A percentile compares a stretch with the other conserved stretches of the same genome.
These are phyloP conservation scores for Carabus problematicus DNA, from an alignment of 2,888 invertebrate species.

Conservation along the genomic window DNA sequence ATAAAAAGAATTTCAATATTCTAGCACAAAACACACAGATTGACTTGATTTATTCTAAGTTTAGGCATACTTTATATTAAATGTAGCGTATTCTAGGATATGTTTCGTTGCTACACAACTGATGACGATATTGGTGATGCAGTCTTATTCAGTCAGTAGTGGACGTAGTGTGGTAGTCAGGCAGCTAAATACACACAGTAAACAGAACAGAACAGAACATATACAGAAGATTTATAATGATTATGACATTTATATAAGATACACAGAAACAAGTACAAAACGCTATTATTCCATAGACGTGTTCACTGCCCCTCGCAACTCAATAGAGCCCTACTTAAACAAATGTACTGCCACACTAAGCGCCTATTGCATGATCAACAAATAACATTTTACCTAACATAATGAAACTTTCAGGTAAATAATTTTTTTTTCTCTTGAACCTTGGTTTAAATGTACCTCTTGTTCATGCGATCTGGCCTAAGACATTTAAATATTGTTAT, in stretches of 20 bases:
- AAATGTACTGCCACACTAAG: slow-evolving; percentile 27
- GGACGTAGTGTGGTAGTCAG: slow-evolving; percentile 31
- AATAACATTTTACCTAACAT: no score
- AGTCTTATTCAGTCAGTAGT: slow-evolving; percentile 14
- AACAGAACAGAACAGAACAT: slow-evolving; percentile 2
- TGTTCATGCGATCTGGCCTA: not conserved
- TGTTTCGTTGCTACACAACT: no score
- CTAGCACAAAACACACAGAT: no score
- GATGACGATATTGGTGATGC: no score
- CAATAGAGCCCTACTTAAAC: slow-evolving; percentile 38
- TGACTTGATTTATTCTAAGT: no score
- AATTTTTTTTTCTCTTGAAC: no score
- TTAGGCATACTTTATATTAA: no score
- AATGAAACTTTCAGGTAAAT: no score
- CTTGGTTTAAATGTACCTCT: no score
- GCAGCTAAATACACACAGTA: slow-evolving; percentile 11
- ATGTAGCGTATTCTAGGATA: no score
- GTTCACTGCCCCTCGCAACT: slow-evolving; percentile 35
- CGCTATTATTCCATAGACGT: slow-evolving; percentile 33
- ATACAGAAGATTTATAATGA: not conserved
- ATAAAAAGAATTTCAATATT: no score
- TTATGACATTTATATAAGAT: not conserved
- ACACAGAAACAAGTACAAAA: slow-evolving; percentile 29
- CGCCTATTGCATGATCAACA: no score
- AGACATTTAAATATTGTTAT: slow-evolving; percentile 16